Evolutionary conservation across 2,888 invertebrate genomes (phyloP).

Genomic region (Cenopis cana): DNA sequence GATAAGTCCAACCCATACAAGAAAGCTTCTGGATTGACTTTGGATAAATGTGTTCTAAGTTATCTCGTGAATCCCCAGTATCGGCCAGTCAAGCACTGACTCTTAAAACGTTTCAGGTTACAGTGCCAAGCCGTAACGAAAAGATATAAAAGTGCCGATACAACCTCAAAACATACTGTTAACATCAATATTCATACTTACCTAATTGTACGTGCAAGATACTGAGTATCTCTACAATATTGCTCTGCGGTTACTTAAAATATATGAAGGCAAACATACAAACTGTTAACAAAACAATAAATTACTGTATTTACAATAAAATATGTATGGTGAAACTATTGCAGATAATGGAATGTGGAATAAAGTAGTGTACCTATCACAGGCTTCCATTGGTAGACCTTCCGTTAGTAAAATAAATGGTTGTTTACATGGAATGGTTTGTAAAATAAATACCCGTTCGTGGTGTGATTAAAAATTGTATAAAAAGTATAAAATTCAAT

Average conservation of each 20-base stretch:
- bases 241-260: constrained; percentile 57
- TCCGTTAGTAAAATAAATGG: constrained; percentile 42
- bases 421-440: constrained; percentile 65
- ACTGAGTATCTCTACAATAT: constrained; percentile 57
- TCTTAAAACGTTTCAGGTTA: neutral
- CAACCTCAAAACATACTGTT: constrained; percentile 11
- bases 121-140: constrained; percentile 2
- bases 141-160: constrained; percentile 21
- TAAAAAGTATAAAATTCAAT: constrained; percentile 34
- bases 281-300: constrained; percentile 52
- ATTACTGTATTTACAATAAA: constrained; percentile 57
- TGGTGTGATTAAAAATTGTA: constrained; percentile 24
- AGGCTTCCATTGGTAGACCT: constrained; percentile 1
- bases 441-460: constrained; percentile 56
- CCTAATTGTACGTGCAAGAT: constrained; percentile 29
- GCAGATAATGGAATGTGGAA: constrained; percentile 76
- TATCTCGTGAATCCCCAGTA: too few relatives aligned
- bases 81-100: neutral
- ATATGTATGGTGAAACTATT: constrained; percentile 69
- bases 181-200: constrained; percentile 25
- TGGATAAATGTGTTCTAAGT: neutral
- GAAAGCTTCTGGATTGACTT: neutral
- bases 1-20: neutral
- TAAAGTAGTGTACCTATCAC: constrained; percentile 15
- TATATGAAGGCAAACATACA: constrained; percentile 47